Evolutionary conservation across 2,888 invertebrate species (phyloP), one percentile per base, ranked within the genome.

Genomic region (Leucophenga montana): DNA sequence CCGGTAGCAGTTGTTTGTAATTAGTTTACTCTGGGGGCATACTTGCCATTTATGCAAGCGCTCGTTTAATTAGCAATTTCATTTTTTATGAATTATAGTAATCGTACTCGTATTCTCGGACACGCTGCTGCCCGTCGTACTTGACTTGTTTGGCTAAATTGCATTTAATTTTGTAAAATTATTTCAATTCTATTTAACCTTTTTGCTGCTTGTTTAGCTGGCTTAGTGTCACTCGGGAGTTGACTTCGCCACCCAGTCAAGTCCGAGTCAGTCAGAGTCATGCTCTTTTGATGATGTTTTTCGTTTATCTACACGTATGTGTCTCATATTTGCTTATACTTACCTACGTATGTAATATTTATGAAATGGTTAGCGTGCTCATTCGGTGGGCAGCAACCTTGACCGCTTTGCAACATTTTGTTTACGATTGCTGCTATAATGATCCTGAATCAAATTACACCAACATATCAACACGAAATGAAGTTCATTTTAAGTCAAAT

Each of bases 31-130:
- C 67, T 14, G 6, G 69, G 64, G 46, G 44, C 59, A 65, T 61
- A n/a, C 9, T 39, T 33, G 33, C 33, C 39, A 11, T 61, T 61
- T 61, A 33, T 39, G 39, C 39, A 4, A n/a, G 61, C 39, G 50
- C 67, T 70, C 71, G 72, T 80, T 82, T 84, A 82, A 84, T 84
- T 80, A 82, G 80, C 69, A 75, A 73, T 79, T 83, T 79, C 73
- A 76, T 71, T 75, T 56, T 56, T 66, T 66, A 64, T 64, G 39
- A 22, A 48, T 64, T 64, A 48, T 5, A 22, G 4, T 13, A 8
- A n/a, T 13, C 33, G 33, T 33, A 33, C 33, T 33, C 8, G 33
- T 33, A 39, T 8, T 11, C 39, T 39, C 9, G 39, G 11, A 39
- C 39, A 5, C 9, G 39, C 11, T 39, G 8, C 39, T 27, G 27